Evolutionary conservation across 2,113 vertebrate genomes (phyloP).

Genomic region (Canis aureus): DNA sequence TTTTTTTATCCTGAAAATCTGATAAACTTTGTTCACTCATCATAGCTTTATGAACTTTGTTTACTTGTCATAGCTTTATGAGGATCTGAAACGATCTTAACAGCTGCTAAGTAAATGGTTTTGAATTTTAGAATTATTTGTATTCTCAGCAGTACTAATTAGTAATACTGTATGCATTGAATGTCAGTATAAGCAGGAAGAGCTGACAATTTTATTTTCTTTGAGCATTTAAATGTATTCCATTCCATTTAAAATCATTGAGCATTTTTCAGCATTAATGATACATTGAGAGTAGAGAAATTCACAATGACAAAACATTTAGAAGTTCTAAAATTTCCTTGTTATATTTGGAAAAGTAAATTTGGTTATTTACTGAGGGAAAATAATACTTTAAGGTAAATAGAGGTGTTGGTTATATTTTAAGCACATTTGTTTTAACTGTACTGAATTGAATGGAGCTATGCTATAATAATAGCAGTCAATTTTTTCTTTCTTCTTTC

Average conservation of each 20-base stretch:
- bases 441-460: not conserved
- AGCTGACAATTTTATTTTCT: not conserved
- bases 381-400: conserved; percentile 28
- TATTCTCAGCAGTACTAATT: not conserved
- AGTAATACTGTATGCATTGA: not conserved
- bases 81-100: not conserved
- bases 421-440: not conserved
- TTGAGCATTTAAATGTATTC: not conserved
- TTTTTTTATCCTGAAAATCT: not conserved
- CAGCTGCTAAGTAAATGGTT: not conserved
- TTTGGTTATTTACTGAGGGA: not conserved
- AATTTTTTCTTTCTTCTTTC: not conserved
- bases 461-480: not conserved
- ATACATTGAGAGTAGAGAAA: not conserved
- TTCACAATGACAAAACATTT: conserved; percentile 20
- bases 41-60: not conserved
- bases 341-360: not conserved
- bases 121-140: not conserved
- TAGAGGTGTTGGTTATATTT: not conserved
- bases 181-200: not conserved
- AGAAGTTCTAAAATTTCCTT: conserved; percentile 9
- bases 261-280: not conserved
- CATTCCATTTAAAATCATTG: not conserved
- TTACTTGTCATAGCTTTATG: not conserved
- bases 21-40: not conserved